These are phyloP conservation scores for Glareola pratincola DNA, from an alignment of 2,113 vertebrate species.

Conservation along the genomic window DNA sequence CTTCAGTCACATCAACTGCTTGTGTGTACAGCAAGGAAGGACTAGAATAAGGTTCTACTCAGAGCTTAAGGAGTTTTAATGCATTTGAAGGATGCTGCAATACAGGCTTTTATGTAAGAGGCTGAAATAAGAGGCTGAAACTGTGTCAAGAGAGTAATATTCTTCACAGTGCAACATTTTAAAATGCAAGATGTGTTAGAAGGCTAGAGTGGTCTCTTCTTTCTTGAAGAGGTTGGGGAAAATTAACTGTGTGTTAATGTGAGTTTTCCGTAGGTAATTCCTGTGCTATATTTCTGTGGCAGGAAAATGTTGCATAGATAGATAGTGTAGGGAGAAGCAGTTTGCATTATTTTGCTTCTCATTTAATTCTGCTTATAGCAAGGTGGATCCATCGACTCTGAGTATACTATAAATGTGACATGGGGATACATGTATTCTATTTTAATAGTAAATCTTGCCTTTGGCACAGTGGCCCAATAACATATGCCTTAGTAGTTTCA, in stretches of 20 bases:
- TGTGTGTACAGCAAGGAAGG: background rate
- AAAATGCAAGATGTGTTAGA: background rate
- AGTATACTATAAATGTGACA: background rate
- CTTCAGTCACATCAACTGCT: background rate
- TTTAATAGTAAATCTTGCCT: background rate
- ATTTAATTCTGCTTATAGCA: background rate
- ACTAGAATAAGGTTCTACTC: background rate
- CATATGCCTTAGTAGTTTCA: background rate
- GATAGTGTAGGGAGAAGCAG: background rate
- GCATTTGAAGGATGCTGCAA: background rate
- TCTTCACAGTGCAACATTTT: background rate
- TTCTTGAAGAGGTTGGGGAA: fast-evolving
- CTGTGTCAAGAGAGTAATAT: background rate
- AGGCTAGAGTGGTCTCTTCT: background rate
- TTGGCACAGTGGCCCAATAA: background rate
- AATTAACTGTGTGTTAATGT: background rate
- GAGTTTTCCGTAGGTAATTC: background rate
- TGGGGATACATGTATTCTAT: background rate
- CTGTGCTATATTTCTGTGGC: background rate
- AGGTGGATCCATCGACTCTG: background rate
- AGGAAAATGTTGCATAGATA: background rate
- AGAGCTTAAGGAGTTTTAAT: background rate
- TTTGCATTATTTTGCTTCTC: background rate
- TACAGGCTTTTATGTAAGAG: background rate
- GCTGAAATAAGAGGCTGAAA: background rate